Evolutionary conservation across 2,797 vertebrate genomes (phyloP).

Genomic region (Ptychadena robeensis): DNA sequence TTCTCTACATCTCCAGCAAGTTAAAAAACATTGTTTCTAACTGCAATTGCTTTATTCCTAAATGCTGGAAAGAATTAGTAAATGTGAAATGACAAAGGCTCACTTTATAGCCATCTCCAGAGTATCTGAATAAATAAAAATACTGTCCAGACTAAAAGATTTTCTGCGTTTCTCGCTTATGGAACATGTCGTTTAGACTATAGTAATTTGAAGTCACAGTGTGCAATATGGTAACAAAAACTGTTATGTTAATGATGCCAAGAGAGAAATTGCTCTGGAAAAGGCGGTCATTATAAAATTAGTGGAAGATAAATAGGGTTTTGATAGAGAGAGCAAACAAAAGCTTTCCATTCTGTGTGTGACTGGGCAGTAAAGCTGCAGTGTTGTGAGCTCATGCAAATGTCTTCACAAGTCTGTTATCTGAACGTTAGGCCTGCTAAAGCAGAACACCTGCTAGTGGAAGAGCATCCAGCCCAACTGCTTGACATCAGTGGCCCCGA

Average conservation of each 20-base stretch:
- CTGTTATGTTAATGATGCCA: slow-evolving; percentile 8
- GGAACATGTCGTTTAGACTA: not conserved
- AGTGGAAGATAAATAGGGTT: slow-evolving; percentile 18
- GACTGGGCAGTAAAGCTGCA: slow-evolving; percentile 41
- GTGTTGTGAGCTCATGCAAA: slow-evolving; percentile 12
- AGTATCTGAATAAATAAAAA: not conserved
- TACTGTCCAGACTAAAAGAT: not conserved
- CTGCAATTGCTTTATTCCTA: too few species aligned
- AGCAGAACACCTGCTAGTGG: slow-evolving; percentile 59
- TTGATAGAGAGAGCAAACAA: not conserved
- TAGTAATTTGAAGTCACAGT: not conserved
- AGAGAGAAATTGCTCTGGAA: slow-evolving; percentile 29
- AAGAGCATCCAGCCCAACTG: not conserved
- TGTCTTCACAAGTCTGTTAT: not conserved
- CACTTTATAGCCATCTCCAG: not conserved
- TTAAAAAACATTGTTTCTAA: too few species aligned
- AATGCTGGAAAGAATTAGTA: too few species aligned
- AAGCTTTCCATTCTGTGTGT: slow-evolving; percentile 6
- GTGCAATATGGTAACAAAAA: not conserved
- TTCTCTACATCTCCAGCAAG: too few species aligned
- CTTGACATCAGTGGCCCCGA: slow-evolving; percentile 28
- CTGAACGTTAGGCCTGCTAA: slow-evolving; percentile 27
- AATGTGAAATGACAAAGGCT: not conserved
- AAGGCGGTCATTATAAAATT: slow-evolving; percentile 20
- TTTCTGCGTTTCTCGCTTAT: not conserved